Base-by-base conservation (phyloP, 1,140 invertebrate species). In the Conus ventricosus region DNA sequence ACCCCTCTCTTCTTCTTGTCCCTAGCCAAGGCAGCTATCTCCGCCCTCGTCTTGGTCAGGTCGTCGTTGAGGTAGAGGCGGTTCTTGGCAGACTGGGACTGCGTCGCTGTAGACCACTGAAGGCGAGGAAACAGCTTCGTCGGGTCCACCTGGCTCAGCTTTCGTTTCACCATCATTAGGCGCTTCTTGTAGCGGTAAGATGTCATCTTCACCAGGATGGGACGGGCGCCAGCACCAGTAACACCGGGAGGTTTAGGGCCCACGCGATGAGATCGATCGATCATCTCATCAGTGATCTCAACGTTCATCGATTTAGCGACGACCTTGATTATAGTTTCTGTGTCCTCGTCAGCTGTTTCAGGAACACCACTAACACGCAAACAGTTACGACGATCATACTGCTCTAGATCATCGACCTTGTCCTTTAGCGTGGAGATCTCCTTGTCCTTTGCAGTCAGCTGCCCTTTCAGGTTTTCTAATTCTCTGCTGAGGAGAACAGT, bases 151-250 rank as follows among this genome's bases (percentile, higher is more conserved):
- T 80, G 7, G 25, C 13, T 80, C 39, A 80, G 76, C 39, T 80
- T 80, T 27, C 39, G 27, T 27, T 23, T 25, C 76, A 4, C 13
- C 11, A 63, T 63, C 76, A 80, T 80, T 10, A 80, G 8, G 11
- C 3, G 25, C 39, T 80, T 25, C 27, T 80, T 80, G 39, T 51
- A 13, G 5, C 76, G 25, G 76, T 80, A 7, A 5, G 76, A 80
- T n/a, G 71, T 75, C 71, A 75, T 20, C 71, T 25, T 75, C 71
- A 75, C 71, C 71, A 75, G n/a, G 71, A 75, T 75, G 17, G 71
- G 71, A n/a, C 6, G 17, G 17, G 17, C 1, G n/a, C 71, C 20
- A 6, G 17, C n/a, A 20, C 20, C 39, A 39, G 39, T 39, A 39
- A 39, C 71, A 75, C 23, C 17, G 10, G 76, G 5, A 5, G 39